Percentiles rank a stretch among this genome's conserved stretches.
These are phyloP conservation scores for Rhinopomastus cyanomelas DNA, from an alignment of 2,113 vertebrate genomes.

Conservation along the genomic window DNA sequence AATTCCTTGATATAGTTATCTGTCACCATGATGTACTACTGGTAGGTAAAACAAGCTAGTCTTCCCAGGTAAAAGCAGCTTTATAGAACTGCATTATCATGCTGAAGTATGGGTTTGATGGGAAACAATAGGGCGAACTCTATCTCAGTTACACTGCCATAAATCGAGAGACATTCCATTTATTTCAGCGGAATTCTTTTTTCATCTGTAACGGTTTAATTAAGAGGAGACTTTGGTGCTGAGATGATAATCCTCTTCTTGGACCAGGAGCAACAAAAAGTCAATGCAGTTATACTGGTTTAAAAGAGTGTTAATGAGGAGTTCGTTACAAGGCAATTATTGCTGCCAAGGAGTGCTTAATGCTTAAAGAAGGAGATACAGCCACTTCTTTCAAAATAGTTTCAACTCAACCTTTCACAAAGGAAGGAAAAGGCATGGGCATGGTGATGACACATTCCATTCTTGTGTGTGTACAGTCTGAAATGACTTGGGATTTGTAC, in stretches of 20 bases:
- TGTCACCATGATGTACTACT: not conserved
- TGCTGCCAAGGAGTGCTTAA: constrained; percentile 31
- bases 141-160: constrained; percentile 3
- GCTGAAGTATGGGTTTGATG: constrained; percentile 3
- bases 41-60: not conserved
- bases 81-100: not conserved
- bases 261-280: constrained; percentile 37
- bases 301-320: constrained; percentile 33
- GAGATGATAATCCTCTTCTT: constrained; percentile 49
- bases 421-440: constrained; percentile 5
- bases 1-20: not conserved
- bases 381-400: constrained; percentile 18
- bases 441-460: constrained; percentile 20
- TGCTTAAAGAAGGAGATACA: constrained; percentile 6
- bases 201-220: not conserved
- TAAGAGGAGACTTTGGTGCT: constrained; percentile 19
- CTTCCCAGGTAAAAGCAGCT: not conserved
- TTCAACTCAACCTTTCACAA: not conserved
- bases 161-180: not conserved
- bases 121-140: not conserved
- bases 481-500: constrained; percentile 12
- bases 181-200: not conserved
- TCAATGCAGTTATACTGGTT: not conserved
- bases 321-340: constrained; percentile 36
- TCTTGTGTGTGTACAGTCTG: not conserved